Evolutionary conservation across 2,797 vertebrate genomes (phyloP).

Genomic region (Crocidura indochinensis): DNA sequence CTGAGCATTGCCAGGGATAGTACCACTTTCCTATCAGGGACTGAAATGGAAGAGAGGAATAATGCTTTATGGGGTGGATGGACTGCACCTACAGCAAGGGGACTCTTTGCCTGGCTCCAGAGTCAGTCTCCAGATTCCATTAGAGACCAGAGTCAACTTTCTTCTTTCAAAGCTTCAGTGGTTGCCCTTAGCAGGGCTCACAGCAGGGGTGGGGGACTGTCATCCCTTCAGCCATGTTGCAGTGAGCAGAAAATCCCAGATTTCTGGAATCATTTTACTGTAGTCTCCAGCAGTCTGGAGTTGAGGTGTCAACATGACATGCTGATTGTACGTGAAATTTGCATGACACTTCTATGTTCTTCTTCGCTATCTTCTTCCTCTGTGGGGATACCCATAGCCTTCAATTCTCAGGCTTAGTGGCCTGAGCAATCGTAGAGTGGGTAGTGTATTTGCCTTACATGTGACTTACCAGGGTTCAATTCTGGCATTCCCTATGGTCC

Average conservation of each 20-base stretch:
- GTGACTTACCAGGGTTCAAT: too few species aligned
- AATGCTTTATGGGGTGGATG: neutral
- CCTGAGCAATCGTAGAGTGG: too few species aligned
- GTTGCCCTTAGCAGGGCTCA: too few species aligned
- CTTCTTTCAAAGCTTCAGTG: neutral
- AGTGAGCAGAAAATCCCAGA: neutral
- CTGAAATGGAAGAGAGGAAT: too few species aligned
- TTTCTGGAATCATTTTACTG: constrained; percentile 11
- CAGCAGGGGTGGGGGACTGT: neutral
- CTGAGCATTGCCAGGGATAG: too few species aligned
- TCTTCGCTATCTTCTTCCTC: neutral
- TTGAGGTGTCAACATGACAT: neutral
- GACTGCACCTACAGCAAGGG: neutral
- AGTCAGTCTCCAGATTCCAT: neutral
- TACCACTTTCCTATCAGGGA: too few species aligned
- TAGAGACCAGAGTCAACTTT: neutral
- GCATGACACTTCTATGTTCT: neutral
- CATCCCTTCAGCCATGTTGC: neutral
- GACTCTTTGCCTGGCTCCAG: neutral
- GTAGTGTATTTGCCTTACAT: too few species aligned
- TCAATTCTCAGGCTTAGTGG: too few species aligned
- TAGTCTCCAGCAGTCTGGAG: neutral
- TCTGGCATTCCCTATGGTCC: too few species aligned
- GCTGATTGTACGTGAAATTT: too few species aligned
- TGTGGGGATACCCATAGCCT: too few species aligned